These are phyloP conservation scores for Lasius fuliginosus DNA, from an alignment of 2,888 invertebrate species.

Conservation along the genomic window DNA sequence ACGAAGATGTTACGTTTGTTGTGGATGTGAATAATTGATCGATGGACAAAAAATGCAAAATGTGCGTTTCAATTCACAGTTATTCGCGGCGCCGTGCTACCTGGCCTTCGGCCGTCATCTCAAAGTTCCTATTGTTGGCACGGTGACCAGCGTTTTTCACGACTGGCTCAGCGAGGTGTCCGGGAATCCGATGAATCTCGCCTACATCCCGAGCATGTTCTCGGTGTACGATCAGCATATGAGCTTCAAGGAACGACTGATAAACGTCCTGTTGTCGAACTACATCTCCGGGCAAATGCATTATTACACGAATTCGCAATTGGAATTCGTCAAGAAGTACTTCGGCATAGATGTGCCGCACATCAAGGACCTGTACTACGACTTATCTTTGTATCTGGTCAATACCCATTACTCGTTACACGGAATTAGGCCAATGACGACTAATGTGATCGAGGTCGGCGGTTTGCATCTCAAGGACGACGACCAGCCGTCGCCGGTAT, in stretches of 20 bases:
- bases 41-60: not conserved
- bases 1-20: not conserved
- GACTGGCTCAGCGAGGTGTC: slow-evolving; percentile 79
- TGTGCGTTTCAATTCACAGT: slow-evolving; percentile 64
- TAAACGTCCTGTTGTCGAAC: slow-evolving; percentile 66
- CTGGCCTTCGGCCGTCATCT: slow-evolving; percentile 78
- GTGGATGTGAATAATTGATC: not conserved
- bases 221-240: slow-evolving; percentile 62
- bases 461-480: slow-evolving; percentile 86
- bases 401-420: slow-evolving; percentile 88
- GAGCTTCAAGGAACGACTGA: slow-evolving; percentile 79
- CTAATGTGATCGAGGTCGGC: slow-evolving; percentile 87
- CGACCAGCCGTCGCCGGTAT: slow-evolving; percentile 66
- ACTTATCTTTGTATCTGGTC: slow-evolving; percentile 85
- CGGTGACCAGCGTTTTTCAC: slow-evolving; percentile 71
- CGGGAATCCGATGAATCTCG: slow-evolving; percentile 76
- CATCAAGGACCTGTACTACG: slow-evolving; percentile 75
- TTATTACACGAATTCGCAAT: slow-evolving; percentile 66
- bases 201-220: slow-evolving; percentile 74
- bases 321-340: slow-evolving; percentile 68
- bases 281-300: slow-evolving; percentile 56
- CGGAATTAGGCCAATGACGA: slow-evolving; percentile 86
- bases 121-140: slow-evolving; percentile 76
- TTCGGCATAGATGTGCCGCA: slow-evolving; percentile 73
- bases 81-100: slow-evolving; percentile 78